Evolutionary conservation across 2,888 invertebrate species (phyloP), one percentile per base, ranked within the genome.

Genomic region (Drosophila flavopinicola): DNA sequence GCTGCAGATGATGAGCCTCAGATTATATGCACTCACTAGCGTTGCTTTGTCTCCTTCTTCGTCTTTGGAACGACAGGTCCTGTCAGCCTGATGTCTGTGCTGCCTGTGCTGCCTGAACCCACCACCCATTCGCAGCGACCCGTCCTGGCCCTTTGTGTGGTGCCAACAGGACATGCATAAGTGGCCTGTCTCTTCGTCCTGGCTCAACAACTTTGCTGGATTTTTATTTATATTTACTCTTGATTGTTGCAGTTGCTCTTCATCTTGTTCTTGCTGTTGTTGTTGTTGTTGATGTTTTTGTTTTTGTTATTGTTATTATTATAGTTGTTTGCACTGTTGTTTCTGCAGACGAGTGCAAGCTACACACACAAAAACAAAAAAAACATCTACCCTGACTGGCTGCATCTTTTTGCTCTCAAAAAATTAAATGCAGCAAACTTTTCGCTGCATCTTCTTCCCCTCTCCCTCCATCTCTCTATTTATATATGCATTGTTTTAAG

Each of bases 161-260:
- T 76, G 74, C 61, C 77, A 74, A 73, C 77, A 75, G 82, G 75
- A 85, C 85, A 85, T 87, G 80, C 82, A 87, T 82, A 82, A 82
- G 80, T 82, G 87, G 80, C 87, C 83, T 82, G 85, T 61, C 78
- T 86, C 58, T 59, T 60, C 60, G 47, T 71, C 56, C 65, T 48
- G 65, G 49, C 68, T 57, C 74, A 68, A 53, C 69, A 52, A 71
- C 59, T 60, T 59, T 65, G 48, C 75, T 60, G 66, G 77, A 52
- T 84, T 80, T 82, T 82, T 82, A 85, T 80, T 87, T 87, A 82
- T 80, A 86, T 80, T 85, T 80, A 80, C 80, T 75, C 74, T 65
- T 87, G 87, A 82, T 82, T 82, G 82, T 78, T 82, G 70, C 79
- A 68, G 51, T 66, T 54, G 53, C 66, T 68, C 59, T 53, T 41